These are phyloP conservation scores for Uropsilus gracilis DNA, from an alignment of 2,113 vertebrate species.

Conservation along the genomic window DNA sequence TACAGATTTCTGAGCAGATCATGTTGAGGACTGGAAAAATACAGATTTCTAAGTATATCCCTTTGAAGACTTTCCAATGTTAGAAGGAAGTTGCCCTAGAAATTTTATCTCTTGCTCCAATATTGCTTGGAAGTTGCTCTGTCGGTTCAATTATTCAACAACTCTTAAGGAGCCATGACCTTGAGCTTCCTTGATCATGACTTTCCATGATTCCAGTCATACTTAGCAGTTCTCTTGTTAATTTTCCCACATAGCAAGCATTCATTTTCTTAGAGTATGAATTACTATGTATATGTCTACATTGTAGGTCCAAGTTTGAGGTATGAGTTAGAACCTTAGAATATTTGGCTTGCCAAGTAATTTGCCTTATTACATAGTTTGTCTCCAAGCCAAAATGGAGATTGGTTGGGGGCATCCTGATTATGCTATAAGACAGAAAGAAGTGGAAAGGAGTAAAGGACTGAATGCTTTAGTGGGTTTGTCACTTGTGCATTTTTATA, in stretches of 20 bases:
- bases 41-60: not conserved
- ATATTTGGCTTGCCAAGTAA: not conserved
- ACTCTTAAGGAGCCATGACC: conserved; percentile 66
- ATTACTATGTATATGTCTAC: not conserved
- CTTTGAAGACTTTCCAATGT: conserved; percentile 51
- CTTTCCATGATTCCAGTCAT: not conserved
- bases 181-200: conserved; percentile 32
- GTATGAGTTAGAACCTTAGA: not conserved
- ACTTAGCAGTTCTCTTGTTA: not conserved
- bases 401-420: not conserved
- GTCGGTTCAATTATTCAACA: conserved; percentile 68
- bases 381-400: not conserved
- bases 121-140: conserved; percentile 75
- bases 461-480: not conserved
- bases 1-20: not conserved
- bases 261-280: not conserved
- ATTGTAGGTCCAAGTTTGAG: not conserved
- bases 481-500: not conserved
- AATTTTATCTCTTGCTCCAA: conserved; percentile 78
- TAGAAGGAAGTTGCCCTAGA: conserved; percentile 77
- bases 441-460: not conserved
- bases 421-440: not conserved
- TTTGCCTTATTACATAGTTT: not conserved
- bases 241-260: not conserved
- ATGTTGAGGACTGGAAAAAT: not conserved